These are phyloP conservation scores for Andrena minutula DNA, from an alignment of 2,888 invertebrate species.

Conservation along the genomic window DNA sequence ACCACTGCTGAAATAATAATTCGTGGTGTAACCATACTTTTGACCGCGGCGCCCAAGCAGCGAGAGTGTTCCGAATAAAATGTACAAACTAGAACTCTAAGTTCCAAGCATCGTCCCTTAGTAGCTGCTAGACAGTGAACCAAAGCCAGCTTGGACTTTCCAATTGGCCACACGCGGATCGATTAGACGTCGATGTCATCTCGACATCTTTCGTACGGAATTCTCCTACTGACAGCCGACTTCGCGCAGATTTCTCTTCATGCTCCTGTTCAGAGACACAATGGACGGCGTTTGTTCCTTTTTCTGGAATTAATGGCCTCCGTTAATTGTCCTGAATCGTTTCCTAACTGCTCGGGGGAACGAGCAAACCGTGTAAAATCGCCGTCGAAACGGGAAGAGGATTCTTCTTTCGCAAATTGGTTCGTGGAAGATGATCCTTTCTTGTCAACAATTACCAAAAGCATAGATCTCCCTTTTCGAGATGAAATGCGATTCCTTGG, in stretches of 20 bases:
- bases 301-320: constrained; percentile 40
- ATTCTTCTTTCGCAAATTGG: not conserved
- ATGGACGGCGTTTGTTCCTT: constrained; percentile 46
- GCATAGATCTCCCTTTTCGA: not conserved
- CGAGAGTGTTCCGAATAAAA: constrained; percentile 37
- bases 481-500: constrained; percentile 1
- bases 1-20: constrained; percentile 52
- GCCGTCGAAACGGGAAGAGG: constrained; percentile 34
- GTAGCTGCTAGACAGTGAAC: not conserved
- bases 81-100: not conserved
- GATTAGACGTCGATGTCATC: constrained; percentile 57
- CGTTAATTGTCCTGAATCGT: constrained; percentile 56
- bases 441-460: not conserved
- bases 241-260: constrained; percentile 45
- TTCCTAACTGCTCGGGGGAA: constrained; percentile 44
- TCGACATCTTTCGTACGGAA: constrained; percentile 28
- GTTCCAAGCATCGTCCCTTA: too few species aligned
- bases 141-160: constrained; percentile 45
- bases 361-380: constrained; percentile 44
- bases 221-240: constrained; percentile 10
- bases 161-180: constrained; percentile 44
- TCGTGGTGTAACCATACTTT: constrained; percentile 50
- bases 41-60: constrained; percentile 12
- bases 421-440: constrained; percentile 7
- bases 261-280: constrained; percentile 62